Base-by-base conservation (phyloP, 1,140 invertebrate genomes). In the Sitobion miscanthi region DNA sequence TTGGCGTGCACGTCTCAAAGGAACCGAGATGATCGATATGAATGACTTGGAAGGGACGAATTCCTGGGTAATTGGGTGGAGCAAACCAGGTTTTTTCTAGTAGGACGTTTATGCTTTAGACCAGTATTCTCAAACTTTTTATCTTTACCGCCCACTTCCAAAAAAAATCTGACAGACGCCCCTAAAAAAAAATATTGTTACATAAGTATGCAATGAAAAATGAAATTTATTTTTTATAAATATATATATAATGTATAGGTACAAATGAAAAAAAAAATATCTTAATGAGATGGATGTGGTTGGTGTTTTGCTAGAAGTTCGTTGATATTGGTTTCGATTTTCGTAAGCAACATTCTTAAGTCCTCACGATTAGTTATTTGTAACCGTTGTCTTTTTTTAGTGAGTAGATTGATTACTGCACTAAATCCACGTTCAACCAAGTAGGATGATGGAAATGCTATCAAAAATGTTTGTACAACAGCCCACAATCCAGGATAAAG, bases 341-440 rank as follows among this genome's bases (percentile, higher is more conserved):
- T 95, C 94, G 0, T 95, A 95, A 93, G 95, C 95, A 94, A 95
- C 95, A 93, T 94, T 95, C 8, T 95, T 95, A 5, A 95, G 95
- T 94, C 94, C 95, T 14, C 95, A 95, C 49, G 95, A 95, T 85
- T 95, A 95, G 11, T 87, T 87, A 89, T 93, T 49, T 88, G 47
- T 62, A 93, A 86, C 52, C 85, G 45, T 86, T 88, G 83, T 88
- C 93, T 93, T 45, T 45, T 45, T 45, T 2, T 45, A 52, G n/a
- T n/a, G n/a, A n/a, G n/a, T n/a, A n/a, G n/a, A n/a, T 93, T 93
- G 35, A 35, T 93, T 38, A 93, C 54, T 45, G 77, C 92, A 54
- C 92, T 93, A 85, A 52, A 88, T 25, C 85, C 86, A 88, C 93
- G 30, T 69, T 93, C 86, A 86, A 93, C 86, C 38, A 93, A 54